A percentile compares a stretch with the other conserved stretches of the same genome.
These are phyloP conservation scores for Corapipo altera DNA, from an alignment of 2,113 vertebrate species.

Conservation along the genomic window DNA sequence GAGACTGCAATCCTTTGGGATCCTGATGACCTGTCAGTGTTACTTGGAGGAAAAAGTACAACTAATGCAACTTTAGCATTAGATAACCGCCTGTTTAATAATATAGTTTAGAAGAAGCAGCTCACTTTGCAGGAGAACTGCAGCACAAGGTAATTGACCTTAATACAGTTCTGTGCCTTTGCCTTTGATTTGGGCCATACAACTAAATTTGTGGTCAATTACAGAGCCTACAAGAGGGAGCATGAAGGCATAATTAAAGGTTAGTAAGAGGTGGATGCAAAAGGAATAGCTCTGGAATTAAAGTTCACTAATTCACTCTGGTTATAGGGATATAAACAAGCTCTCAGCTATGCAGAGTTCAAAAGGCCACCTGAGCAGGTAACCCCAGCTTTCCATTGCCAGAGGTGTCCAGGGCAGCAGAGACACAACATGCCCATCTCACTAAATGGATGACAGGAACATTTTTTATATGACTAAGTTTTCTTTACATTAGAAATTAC, in stretches of 20 bases:
- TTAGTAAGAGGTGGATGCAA: constrained; percentile 3
- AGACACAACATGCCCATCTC: not conserved
- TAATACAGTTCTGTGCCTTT: not conserved
- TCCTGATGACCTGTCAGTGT: not conserved
- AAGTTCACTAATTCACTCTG: not conserved
- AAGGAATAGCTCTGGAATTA: constrained; percentile 18
- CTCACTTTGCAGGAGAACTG: constrained; percentile 30
- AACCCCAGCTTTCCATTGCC: not conserved
- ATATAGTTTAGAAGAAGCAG: not conserved
- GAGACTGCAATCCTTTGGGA: not conserved
- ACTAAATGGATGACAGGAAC: not conserved
- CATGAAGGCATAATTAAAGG: constrained; percentile 44
- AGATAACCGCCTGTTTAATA: not conserved
- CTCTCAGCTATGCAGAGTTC: not conserved
- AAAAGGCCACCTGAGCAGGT: not conserved
- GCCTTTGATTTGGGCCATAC: constrained; percentile 21
- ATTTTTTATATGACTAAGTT: not conserved
- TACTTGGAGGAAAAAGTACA: not conserved
- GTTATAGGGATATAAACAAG: not conserved
- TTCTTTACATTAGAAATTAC: not conserved
- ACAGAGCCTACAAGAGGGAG: constrained; percentile 1
- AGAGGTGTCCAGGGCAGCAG: not conserved
- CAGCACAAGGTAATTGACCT: constrained; percentile 18
- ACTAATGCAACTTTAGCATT: not conserved
- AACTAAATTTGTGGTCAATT: constrained; percentile 50